phyloP scores from a whole-genome alignment of 1,140 invertebrate genomes.

The Euwallacea fornicatus region DNA sequence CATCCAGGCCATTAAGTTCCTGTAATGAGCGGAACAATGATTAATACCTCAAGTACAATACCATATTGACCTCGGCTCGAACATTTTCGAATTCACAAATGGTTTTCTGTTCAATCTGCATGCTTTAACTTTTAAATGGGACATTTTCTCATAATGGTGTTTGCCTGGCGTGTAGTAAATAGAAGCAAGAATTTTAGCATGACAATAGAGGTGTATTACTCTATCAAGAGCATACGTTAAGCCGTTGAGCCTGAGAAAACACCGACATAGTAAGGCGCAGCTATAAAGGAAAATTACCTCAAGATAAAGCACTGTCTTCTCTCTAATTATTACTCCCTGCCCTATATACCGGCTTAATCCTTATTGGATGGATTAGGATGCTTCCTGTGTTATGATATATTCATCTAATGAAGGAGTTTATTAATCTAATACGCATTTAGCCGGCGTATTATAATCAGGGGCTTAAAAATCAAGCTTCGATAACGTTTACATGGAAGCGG shows the following conservation, averaged over 20 bases:
- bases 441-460: too few relatives aligned
- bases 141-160: neutral
- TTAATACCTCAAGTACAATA: too few relatives aligned
- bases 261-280: slow-evolving; percentile 16
- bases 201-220: slow-evolving; percentile 32
- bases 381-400: slow-evolving; percentile 16
- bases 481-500: too few relatives aligned
- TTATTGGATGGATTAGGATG: slow-evolving; percentile 23
- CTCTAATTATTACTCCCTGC: slow-evolving; percentile 24
- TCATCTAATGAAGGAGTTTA: slow-evolving; percentile 1
- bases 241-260: slow-evolving; percentile 31
- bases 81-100: too few relatives aligned
- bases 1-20: too few relatives aligned
- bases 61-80: too few relatives aligned
- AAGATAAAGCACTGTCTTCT: slow-evolving; percentile 28
- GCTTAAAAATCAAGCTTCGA: too few relatives aligned
- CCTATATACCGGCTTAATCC: slow-evolving; percentile 20
- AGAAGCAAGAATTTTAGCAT: slow-evolving; percentile 23
- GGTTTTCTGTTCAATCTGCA: too few relatives aligned
- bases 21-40: too few relatives aligned
- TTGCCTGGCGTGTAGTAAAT: slow-evolving; percentile 3
- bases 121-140: neutral
- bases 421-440: too few relatives aligned
- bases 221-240: slow-evolving; percentile 33
- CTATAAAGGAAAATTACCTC: slow-evolving; percentile 34